phyloP scores from a whole-genome alignment of 2,888 invertebrate species.

The Candidula unifasciata region DNA sequence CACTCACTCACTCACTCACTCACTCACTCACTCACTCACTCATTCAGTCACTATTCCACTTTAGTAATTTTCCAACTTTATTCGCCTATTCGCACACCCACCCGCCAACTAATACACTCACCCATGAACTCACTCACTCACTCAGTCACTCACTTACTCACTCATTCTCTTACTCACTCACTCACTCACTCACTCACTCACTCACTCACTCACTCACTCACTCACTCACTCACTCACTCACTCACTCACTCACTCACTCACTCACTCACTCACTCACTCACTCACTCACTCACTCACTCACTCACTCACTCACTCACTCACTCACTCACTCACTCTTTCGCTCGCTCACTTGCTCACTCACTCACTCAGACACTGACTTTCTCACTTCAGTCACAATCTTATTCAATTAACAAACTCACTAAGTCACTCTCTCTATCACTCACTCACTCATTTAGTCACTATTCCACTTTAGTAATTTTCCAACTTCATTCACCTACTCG shows the following conservation, averaged over 20 bases:
- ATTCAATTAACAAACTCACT: background rate
- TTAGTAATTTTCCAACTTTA: background rate
- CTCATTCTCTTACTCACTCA: no score
- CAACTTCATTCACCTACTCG: no score
- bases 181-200: slow-evolving; percentile 13
- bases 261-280: slow-evolving; percentile 9
- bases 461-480: background rate
- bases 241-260: slow-evolving; percentile 8
- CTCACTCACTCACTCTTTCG: no score
- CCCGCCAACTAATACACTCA: no score
- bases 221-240: slow-evolving; percentile 3
- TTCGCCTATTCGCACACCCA: no score
- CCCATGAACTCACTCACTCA: background rate
- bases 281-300: slow-evolving; percentile 23
- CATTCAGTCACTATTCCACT: background rate
- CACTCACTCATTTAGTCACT: background rate
- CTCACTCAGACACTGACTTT: slow-evolving; percentile 5
- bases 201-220: background rate
- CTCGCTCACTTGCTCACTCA: no score
- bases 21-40: background rate
- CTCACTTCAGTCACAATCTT: background rate
- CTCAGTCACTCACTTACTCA: no score
- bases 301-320: slow-evolving; percentile 26
- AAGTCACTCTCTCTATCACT: no score
- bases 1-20: background rate